Base-by-base conservation (phyloP, 2,888 invertebrate genomes). In the Diarsia brunnea region DNA sequence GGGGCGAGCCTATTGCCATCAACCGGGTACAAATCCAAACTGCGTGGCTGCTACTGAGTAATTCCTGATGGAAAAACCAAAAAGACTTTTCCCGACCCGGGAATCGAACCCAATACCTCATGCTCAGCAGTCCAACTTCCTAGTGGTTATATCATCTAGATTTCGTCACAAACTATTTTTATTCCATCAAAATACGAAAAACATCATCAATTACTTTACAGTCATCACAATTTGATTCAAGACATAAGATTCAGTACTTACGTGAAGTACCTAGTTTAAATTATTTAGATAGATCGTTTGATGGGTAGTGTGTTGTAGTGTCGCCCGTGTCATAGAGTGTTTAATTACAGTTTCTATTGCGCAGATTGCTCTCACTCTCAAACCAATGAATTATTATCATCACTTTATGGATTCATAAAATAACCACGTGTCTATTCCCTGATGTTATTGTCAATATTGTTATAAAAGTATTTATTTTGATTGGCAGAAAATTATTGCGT, bases 321-420 rank as follows among this genome's bases (percentile, higher is more conserved):
- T 69, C 66, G 77, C 69, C 68, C 79, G 61, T 65, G 67, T 65
- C 63, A 31, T 47, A 53, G 67, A 72, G 72, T 85, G 80, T 82
- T 60, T 79, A 71, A 84, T 81, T 86, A 74, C 77, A 75, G 21
- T 69, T 64, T 69, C 66, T 67, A 78, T 77, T 87, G 80, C 86
- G 86, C 81, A 87, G 78, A 82, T 81, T 75, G 66, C 69, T 77
- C 73, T 61, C 68, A 74, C 75, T 79, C 64, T 68, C 69, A 76
- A 74, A 77, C 76, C 77, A 80, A 81, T 81, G 80, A 79, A 79
- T 82, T 79, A 81, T 86, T 79, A 82, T 85, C 75, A 73, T 69
- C 67, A 69, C 63, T 24, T 74, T 73, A 75, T 73, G 73, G 63
- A 60, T 66, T 67, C 66, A 65, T 61, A 19, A 64, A 38, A 67